phyloP scores from a whole-genome alignment of 1,140 invertebrate genomes.

The Zaprionus tsacasi region DNA sequence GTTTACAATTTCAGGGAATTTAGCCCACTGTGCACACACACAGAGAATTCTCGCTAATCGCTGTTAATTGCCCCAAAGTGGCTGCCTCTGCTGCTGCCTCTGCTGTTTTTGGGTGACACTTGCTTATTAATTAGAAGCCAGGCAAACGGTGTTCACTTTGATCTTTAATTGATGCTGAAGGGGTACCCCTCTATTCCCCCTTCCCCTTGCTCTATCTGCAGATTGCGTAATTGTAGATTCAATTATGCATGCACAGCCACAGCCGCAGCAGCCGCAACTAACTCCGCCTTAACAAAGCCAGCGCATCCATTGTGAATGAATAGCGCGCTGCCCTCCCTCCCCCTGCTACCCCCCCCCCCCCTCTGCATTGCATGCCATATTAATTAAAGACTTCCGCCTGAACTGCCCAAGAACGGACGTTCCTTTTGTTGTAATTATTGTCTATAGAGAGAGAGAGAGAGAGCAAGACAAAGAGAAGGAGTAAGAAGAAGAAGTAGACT shows the following conservation, averaged over 20 bases:
- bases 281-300: conserved; percentile 12
- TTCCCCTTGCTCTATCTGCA: conserved; percentile 9
- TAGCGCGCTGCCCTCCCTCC: background rate
- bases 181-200: too few relatives aligned
- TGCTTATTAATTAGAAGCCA: conserved; percentile 25
- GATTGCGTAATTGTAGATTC: conserved; percentile 72
- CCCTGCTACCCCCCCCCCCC: conserved; percentile 3
- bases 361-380: conserved; percentile 30
- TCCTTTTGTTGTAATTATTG: conserved; percentile 79
- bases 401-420: conserved; percentile 44
- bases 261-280: background rate
- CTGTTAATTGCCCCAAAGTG: conserved; percentile 26
- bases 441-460: conserved; percentile 30
- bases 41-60: conserved; percentile 31
- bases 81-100: background rate
- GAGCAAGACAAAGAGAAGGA: background rate
- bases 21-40: conserved; percentile 12
- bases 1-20: background rate
- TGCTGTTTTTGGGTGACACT: conserved; percentile 22
- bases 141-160: conserved; percentile 25
- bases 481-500: background rate
- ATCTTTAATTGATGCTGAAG: conserved; percentile 25
- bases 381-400: conserved; percentile 78
- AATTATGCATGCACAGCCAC: conserved; percentile 63
- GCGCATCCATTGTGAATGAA: conserved; percentile 32